phyloP scores from a whole-genome alignment of 2,888 invertebrate species.

The Callinectes sapidus region DNA sequence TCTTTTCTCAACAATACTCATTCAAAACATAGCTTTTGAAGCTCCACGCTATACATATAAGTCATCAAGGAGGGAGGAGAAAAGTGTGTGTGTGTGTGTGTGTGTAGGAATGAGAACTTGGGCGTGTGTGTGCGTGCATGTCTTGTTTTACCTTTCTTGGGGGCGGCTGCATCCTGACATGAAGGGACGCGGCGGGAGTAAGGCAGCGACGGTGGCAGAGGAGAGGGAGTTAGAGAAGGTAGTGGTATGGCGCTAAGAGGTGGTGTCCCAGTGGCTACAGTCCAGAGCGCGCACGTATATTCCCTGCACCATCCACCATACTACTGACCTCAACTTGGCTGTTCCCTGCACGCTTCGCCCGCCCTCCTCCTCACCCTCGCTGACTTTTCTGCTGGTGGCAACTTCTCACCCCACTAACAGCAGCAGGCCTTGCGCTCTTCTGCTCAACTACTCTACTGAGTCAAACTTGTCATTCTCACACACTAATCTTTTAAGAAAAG shows the following conservation, averaged over 20 bases:
- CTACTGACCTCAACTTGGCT: constrained; percentile 26
- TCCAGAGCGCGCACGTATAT: not conserved
- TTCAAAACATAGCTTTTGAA: not conserved
- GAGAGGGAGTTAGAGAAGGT: not conserved
- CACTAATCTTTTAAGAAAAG: not conserved
- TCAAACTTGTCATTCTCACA: not conserved
- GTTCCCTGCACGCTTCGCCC: not conserved
- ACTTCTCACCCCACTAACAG: too few relatives aligned
- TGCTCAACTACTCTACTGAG: not conserved
- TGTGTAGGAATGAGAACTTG: not conserved
- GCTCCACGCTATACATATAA: not conserved
- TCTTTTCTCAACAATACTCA: not conserved
- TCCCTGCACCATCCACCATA: constrained; percentile 31
- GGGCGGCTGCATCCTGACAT: constrained; percentile 70
- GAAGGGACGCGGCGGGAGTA: not conserved
- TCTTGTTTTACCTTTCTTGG: constrained; percentile 66
- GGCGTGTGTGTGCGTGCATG: constrained; percentile 23
- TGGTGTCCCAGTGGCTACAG: constrained; percentile 17
- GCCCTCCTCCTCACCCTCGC: not conserved
- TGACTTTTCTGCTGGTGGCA: not conserved
- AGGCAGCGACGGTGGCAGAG: not conserved
- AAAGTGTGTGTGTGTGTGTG: constrained; percentile 23
- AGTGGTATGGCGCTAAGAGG: not conserved
- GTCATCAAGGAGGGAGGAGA: not conserved
- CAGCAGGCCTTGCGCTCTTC: not conserved